These are phyloP conservation scores for Vireo griseus DNA, from an alignment of 2,797 vertebrate genomes.

Conservation along the genomic window DNA sequence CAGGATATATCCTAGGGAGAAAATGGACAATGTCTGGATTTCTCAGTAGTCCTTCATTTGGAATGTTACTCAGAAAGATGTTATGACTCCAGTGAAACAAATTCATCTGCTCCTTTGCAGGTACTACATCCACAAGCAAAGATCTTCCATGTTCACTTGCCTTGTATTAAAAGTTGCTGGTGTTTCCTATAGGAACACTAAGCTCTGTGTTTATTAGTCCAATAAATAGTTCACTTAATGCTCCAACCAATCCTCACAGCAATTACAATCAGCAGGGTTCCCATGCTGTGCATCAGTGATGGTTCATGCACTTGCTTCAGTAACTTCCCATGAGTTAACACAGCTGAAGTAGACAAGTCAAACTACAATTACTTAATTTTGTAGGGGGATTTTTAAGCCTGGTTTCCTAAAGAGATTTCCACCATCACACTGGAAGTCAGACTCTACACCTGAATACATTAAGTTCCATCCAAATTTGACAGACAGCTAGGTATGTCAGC, in stretches of 20 bases:
- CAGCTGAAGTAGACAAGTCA: not conserved
- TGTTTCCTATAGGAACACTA: not conserved
- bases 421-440: not conserved
- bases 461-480: not conserved
- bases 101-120: not conserved
- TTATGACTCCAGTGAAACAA: not conserved
- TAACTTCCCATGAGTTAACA: not conserved
- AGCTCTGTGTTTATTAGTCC: not conserved
- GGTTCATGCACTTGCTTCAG: not conserved
- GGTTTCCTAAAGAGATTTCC: not conserved
- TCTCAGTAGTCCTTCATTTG: not conserved
- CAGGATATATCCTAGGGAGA: not conserved
- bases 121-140: not conserved
- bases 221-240: not conserved
- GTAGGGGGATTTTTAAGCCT: not conserved
- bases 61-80: not conserved
- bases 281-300: conserved; percentile 30
- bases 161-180: not conserved
- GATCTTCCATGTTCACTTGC: not conserved
- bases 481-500: not conserved
- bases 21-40: not conserved
- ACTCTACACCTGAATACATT: not conserved
- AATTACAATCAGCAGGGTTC: not conserved
- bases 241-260: not conserved
- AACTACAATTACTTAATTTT: not conserved